These are phyloP conservation scores for Mastacembelus armatus DNA, from an alignment of 2,797 vertebrate species.

Conservation along the genomic window DNA sequence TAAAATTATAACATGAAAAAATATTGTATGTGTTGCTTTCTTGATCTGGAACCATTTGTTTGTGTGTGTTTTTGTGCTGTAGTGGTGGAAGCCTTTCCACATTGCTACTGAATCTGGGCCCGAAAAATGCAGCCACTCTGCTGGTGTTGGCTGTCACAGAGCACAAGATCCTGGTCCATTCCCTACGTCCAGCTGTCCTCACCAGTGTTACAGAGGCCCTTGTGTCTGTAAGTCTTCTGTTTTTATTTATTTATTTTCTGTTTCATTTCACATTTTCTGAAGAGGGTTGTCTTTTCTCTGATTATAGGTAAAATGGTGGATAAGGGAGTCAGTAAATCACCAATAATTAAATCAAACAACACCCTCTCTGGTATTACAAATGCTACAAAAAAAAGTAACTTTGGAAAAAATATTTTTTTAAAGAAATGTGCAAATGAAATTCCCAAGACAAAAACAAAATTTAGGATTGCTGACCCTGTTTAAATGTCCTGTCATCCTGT, in stretches of 20 bases:
- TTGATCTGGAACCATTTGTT: neutral
- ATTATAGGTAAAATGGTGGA: constrained; percentile 2
- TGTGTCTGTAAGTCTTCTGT: constrained; percentile 90
- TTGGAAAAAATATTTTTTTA: neutral
- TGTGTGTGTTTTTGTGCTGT: constrained; percentile 34
- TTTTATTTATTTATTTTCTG: constrained; percentile 14
- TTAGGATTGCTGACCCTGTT: neutral
- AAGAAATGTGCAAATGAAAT: neutral
- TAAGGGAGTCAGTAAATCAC: constrained; percentile 18
- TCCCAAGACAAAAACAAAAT: neutral
- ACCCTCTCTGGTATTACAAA: neutral
- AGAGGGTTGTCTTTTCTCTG: constrained; percentile 11
- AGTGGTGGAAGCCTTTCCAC: constrained; percentile 97
- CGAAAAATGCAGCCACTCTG: constrained; percentile 94
- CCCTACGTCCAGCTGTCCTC: constrained; percentile 94
- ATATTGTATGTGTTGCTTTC: neutral
- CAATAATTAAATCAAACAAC: constrained; percentile 31
- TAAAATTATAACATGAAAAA: neutral
- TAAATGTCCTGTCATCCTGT: neutral
- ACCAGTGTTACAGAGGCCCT: constrained; percentile 98
- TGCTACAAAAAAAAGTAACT: constrained; percentile 3
- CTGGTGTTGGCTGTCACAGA: constrained; percentile 98
- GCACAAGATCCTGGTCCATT: constrained; percentile 99
- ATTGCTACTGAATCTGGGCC: constrained; percentile 96
- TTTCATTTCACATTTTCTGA: constrained; percentile 9